These are phyloP conservation scores for Heteractis magnifica DNA, from an alignment of 92 coral and sea anemone species.

Conservation along the genomic window DNA sequence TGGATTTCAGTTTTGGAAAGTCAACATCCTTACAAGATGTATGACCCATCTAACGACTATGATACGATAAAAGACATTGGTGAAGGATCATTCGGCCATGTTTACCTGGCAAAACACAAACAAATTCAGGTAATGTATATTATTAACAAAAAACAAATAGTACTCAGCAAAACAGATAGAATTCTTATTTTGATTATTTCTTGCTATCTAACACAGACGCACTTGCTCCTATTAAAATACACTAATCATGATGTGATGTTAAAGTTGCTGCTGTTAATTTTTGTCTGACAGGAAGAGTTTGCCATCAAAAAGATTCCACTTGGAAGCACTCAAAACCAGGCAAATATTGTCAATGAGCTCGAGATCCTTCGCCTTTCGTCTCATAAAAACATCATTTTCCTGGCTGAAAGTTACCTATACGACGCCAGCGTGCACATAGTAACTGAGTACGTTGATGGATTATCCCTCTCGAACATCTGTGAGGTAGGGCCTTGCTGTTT, in stretches of 20 bases:
- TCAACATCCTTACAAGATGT: neutral
- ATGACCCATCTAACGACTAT: neutral
- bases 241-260: neutral
- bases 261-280: neutral
- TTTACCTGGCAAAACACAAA: neutral
- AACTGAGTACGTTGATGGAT: neutral
- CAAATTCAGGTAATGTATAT: neutral
- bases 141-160: neutral
- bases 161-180: neutral
- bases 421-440: neutral
- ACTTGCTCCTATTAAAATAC: no score
- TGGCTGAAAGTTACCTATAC: neutral
- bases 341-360: neutral
- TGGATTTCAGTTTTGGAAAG: conserved; percentile 3
- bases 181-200: no score
- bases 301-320: conserved; percentile 2
- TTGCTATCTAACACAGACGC: no score
- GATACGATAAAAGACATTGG: neutral
- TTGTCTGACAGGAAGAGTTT: neutral
- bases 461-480: neutral
- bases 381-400: neutral
- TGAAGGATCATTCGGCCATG: conserved; percentile 2
- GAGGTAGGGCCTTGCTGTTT: neutral
- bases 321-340: neutral
- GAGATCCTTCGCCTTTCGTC: neutral